Evolutionary conservation across 1,140 invertebrate species (phyloP).

Genomic region (Cyclargus thomasi): DNA sequence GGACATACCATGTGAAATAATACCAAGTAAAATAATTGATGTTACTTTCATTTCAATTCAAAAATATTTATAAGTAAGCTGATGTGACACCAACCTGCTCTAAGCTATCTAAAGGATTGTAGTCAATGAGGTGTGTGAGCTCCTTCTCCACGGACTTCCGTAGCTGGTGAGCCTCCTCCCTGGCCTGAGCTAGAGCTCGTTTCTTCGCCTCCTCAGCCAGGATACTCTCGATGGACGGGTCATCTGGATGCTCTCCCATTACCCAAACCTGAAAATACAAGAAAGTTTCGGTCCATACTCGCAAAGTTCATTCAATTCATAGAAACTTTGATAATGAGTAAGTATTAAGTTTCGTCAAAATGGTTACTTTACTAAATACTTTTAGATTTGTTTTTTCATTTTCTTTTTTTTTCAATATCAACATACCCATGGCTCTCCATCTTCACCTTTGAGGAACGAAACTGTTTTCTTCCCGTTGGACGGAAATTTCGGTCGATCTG

Average conservation of each 20-base stretch:
- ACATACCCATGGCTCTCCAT: constrained; percentile 79
- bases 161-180: constrained; percentile 78
- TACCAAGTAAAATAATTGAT: too few relatives aligned
- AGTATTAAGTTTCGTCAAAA: too few relatives aligned
- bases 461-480: constrained; percentile 75
- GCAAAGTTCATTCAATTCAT: too few relatives aligned
- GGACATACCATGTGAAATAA: too few relatives aligned
- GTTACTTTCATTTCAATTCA: too few relatives aligned
- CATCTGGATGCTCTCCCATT: constrained; percentile 79
- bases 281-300: not conserved
- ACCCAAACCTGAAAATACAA: constrained; percentile 76
- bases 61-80: too few relatives aligned
- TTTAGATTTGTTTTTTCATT: too few relatives aligned
- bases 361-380: too few relatives aligned
- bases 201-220: constrained; percentile 77
- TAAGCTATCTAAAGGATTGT: constrained; percentile 58
- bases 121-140: constrained; percentile 76
- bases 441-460: constrained; percentile 77
- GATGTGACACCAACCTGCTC: constrained; percentile 46
- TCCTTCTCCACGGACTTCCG: constrained; percentile 77
- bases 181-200: constrained; percentile 76
- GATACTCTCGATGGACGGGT: constrained; percentile 78
- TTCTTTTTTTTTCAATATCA: not conserved
- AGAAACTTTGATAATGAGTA: not conserved
- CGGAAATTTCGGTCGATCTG: constrained; percentile 41